Conservation (phyloP, 2,113 vertebrate species). For the Coturnix japonica region DNA sequence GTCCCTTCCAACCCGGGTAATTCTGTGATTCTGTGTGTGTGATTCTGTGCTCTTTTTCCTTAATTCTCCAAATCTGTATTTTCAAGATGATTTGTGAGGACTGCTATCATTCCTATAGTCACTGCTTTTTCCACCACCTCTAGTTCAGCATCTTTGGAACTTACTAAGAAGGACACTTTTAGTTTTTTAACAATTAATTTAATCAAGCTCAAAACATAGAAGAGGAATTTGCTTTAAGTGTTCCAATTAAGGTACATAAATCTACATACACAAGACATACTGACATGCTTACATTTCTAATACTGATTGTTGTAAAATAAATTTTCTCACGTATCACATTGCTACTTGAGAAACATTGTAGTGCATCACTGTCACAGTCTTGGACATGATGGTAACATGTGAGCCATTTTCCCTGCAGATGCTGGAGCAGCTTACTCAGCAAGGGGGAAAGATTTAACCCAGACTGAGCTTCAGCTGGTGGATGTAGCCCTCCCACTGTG, state of each 20-base stretch:
- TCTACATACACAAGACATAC: neutral
- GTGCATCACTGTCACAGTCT: neutral
- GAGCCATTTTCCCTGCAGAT: neutral
- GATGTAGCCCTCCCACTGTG: neutral
- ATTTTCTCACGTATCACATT: neutral
- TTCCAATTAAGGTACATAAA: neutral
- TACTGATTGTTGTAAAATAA: neutral
- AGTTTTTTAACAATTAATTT: slow-evolving; percentile 9
- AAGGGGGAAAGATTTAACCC: neutral
- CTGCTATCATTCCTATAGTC: neutral
- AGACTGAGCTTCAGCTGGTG: neutral
- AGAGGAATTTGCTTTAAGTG: neutral
- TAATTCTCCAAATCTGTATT: neutral
- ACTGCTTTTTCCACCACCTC: neutral
- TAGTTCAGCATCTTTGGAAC: neutral
- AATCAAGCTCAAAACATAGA: neutral
- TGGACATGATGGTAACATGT: neutral
- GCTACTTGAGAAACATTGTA: neutral
- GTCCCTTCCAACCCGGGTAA: no score
- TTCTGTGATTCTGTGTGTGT: no score
- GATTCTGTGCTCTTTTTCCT: neutral
- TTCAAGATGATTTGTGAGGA: neutral
- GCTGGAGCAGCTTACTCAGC: neutral
- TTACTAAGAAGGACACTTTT: neutral
- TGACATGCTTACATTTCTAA: neutral